phyloP scores from a whole-genome alignment of 1,140 invertebrate genomes.

The Potamilus streckersoni region DNA sequence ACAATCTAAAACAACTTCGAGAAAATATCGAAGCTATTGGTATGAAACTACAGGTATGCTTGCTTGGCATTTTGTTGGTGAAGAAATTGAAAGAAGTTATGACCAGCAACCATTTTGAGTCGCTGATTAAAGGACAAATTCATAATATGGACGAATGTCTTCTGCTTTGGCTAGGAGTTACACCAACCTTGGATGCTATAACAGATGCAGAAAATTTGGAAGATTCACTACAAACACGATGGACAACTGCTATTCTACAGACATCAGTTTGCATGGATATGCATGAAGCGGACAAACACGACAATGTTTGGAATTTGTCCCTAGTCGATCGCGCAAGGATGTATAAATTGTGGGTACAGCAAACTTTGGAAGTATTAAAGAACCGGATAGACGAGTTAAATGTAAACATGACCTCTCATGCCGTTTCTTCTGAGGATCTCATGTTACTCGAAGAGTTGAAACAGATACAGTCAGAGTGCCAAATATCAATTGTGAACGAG shows the following conservation, averaged over 20 bases:
- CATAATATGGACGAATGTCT: background rate
- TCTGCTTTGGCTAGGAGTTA: background rate
- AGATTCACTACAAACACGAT: background rate
- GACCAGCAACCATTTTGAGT: constrained; percentile 6
- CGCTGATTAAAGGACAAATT: constrained; percentile 4
- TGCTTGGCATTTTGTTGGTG: constrained; percentile 10
- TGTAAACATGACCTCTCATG: background rate
- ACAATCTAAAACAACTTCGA: constrained; percentile 19
- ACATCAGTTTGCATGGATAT: background rate
- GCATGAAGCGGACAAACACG: background rate
- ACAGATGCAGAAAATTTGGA: background rate
- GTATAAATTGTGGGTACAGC: constrained; percentile 4
- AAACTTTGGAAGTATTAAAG: background rate
- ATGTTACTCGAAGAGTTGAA: background rate
- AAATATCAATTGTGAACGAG: constrained; percentile 1
- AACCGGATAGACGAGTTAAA: background rate
- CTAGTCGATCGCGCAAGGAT: background rate
- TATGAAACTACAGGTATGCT: constrained; percentile 11
- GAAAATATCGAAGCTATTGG: constrained; percentile 21
- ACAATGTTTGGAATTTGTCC: background rate
- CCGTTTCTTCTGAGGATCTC: background rate
- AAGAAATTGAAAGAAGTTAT: constrained; percentile 3
- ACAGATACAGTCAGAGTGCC: background rate
- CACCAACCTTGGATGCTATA: background rate
- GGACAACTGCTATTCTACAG: constrained; percentile 1